A percentile compares a stretch with the other conserved stretches of the same genome.
Evolutionary conservation across 2,113 vertebrate genomes (phyloP).

Genomic region (Peromyscus californicus): DNA sequence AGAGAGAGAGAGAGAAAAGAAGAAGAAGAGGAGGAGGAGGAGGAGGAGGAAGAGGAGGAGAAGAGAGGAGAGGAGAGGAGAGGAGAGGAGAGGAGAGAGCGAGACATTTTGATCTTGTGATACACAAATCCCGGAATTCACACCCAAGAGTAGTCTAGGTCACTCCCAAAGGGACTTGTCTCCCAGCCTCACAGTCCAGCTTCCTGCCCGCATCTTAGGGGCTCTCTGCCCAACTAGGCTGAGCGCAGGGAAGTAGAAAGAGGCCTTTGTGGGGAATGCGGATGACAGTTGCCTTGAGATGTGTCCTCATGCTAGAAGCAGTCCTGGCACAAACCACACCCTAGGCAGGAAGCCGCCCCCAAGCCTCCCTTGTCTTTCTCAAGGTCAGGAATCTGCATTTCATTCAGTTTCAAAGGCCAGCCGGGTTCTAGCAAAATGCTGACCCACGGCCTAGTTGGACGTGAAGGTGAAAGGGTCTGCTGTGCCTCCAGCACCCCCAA

Average conservation of each 20-base stretch:
- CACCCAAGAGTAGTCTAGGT: background rate
- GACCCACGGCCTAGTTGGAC: fast-evolving
- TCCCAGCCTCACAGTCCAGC: background rate
- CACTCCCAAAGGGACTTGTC: background rate
- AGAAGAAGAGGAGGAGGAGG: background rate
- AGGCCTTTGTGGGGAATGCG: background rate
- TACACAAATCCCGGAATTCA: background rate
- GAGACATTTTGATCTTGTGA: background rate
- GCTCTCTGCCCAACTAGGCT: fast-evolving
- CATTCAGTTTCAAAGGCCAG: too few relatives aligned
- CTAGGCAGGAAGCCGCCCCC: background rate
- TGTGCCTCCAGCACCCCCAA: background rate
- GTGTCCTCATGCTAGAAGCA: background rate
- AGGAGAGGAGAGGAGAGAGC: background rate
- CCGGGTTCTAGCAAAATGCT: background rate
- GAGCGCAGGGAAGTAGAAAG: background rate
- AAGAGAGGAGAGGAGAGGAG: background rate
- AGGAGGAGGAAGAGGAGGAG: background rate
- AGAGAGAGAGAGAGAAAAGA: background rate
- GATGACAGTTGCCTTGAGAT: background rate
- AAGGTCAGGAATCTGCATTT: background rate
- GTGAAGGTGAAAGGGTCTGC: background rate
- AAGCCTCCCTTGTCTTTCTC: background rate
- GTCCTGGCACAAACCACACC: background rate
- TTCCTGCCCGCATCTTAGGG: background rate